Conservation (phyloP, 2,113 vertebrate species). For the Coptodon rendalli region DNA sequence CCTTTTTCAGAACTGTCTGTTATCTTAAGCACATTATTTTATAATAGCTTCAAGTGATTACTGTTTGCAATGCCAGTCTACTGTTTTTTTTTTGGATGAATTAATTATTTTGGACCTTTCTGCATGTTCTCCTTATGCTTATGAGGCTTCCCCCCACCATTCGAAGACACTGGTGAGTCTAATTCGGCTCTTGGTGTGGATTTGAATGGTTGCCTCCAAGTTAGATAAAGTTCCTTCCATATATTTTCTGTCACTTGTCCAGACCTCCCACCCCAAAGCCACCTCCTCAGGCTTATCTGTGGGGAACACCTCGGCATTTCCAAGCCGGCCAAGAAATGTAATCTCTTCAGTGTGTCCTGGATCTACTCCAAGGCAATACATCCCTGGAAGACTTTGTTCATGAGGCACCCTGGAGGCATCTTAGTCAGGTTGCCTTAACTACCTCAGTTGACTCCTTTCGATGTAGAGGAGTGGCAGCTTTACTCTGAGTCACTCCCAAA, state of each 20-base stretch:
- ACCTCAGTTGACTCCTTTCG: neutral
- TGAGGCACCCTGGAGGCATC: neutral
- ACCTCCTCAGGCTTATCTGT: neutral
- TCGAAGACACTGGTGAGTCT: neutral
- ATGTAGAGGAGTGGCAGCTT: neutral
- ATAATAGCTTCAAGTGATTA: neutral
- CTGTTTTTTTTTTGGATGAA: neutral
- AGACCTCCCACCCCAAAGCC: neutral
- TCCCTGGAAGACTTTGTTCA: neutral
- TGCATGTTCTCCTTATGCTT: neutral
- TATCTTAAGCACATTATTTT: neutral
- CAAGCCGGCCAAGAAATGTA: neutral
- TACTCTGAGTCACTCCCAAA: neutral
- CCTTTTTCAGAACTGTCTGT: neutral
- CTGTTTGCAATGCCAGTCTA: neutral
- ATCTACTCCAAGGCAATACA: neutral
- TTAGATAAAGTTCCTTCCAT: neutral
- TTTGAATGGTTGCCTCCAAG: neutral
- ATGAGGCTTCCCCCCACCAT: neutral
- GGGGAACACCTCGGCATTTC: neutral
- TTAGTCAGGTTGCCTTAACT: neutral
- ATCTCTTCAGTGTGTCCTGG: neutral
- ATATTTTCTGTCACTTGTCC: neutral
- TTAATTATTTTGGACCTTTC: neutral
- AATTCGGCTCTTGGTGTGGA: neutral